A percentile compares a stretch with the other conserved stretches of the same genome.
Evolutionary conservation across 2,888 invertebrate genomes (phyloP).

Genomic region (Xanthia togata): DNA sequence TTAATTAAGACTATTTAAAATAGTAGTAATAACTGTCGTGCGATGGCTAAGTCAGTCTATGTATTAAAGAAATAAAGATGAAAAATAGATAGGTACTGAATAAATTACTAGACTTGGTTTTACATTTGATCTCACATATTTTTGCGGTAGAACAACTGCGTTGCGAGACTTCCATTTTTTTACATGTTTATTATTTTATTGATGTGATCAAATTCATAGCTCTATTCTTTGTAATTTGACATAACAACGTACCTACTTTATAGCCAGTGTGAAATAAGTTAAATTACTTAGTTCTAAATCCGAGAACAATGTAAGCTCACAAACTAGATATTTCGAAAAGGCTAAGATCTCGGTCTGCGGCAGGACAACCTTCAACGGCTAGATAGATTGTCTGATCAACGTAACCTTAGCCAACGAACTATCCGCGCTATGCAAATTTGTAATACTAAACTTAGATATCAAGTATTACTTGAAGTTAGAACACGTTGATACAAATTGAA

Average conservation of each 20-base stretch:
- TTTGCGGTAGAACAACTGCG: too few species aligned
- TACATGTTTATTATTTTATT: too few species aligned
- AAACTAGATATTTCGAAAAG: conserved; percentile 60
- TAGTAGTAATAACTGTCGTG: too few species aligned
- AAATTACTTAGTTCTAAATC: conserved; percentile 28
- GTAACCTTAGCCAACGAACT: conserved; percentile 72
- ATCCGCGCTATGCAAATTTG: conserved; percentile 80
- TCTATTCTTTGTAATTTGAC: not conserved
- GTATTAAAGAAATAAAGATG: too few species aligned
- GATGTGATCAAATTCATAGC: not conserved
- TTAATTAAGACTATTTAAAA: too few species aligned
- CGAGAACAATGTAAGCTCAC: conserved; percentile 41
- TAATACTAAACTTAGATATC: conserved; percentile 64
- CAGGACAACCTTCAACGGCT: conserved; percentile 76
- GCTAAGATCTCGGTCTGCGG: conserved; percentile 72
- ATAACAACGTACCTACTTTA: not conserved
- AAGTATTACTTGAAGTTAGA: conserved; percentile 40
- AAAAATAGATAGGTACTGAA: too few species aligned
- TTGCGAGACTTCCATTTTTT: too few species aligned
- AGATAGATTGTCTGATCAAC: conserved; percentile 83
- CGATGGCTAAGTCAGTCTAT: too few species aligned
- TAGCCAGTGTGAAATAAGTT: conserved; percentile 19
- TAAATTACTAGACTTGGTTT: too few species aligned
- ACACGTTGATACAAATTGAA: conserved; percentile 33
- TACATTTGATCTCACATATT: too few species aligned